These are phyloP conservation scores for Morelia viridis DNA, from an alignment of 2,797 vertebrate genomes.

Conservation along the genomic window DNA sequence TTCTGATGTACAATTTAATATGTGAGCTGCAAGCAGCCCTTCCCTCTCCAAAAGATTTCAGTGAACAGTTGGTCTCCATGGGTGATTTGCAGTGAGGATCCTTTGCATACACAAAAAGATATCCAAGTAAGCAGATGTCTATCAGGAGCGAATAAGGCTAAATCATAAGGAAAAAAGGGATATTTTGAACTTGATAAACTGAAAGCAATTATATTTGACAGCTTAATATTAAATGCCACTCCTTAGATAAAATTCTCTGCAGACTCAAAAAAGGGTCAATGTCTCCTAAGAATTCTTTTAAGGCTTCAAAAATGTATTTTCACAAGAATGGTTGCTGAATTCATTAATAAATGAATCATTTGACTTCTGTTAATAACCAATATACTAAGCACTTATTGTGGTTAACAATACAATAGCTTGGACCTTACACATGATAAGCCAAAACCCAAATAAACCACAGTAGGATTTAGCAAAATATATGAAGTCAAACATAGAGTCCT, in stretches of 20 bases:
- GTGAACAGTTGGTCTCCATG: too few species aligned
- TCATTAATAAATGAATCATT: neutral
- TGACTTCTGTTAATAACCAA: neutral
- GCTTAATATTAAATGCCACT: constrained; percentile 14
- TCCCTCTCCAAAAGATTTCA: too few species aligned
- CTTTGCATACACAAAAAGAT: too few species aligned
- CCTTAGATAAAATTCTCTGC: constrained; percentile 8
- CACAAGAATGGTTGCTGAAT: neutral
- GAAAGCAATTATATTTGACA: constrained; percentile 19
- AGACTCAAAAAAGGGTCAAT: neutral
- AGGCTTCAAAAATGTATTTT: neutral
- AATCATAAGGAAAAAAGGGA: neutral
- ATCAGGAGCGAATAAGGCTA: too few species aligned
- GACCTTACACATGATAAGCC: too few species aligned
- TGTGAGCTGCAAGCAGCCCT: too few species aligned
- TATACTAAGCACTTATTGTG: neutral
- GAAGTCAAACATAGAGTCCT: neutral
- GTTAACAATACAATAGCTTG: neutral
- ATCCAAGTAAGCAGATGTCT: too few species aligned
- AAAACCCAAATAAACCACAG: neutral
- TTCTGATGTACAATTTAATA: too few species aligned
- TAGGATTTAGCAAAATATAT: neutral
- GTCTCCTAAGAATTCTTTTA: neutral
- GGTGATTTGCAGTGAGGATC: too few species aligned
- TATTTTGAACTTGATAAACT: neutral